A percentile compares a stretch with the other conserved stretches of the same genome.
phyloP scores from a whole-genome alignment of 2,797 vertebrate genomes.

The Lithobates sylvaticus region DNA sequence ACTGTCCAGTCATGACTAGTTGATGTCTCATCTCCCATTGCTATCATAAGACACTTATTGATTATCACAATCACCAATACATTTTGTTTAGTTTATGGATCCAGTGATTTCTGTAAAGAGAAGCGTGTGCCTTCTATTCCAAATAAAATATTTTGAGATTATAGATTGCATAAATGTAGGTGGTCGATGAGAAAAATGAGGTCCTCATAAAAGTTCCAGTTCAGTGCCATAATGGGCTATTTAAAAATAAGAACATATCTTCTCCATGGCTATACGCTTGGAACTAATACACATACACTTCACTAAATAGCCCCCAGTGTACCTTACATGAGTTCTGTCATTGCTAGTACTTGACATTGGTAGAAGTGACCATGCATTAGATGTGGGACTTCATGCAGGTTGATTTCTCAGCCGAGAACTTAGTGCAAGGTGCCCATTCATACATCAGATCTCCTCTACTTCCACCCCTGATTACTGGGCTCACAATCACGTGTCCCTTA shows the following conservation, averaged over 20 bases:
- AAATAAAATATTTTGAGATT: too few species aligned
- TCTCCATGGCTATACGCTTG: neutral
- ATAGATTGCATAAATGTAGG: too few species aligned
- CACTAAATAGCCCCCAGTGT: neutral
- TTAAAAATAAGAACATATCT: neutral
- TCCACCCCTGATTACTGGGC: neutral
- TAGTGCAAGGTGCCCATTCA: slow-evolving; percentile 13
- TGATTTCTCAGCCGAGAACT: neutral
- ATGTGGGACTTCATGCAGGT: neutral
- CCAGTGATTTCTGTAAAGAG: too few species aligned
- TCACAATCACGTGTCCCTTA: slow-evolving; percentile 90
- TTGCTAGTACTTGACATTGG: slow-evolving; percentile 12
- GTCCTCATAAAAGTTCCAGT: too few species aligned
- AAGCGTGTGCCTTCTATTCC: too few species aligned
- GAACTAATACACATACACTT: neutral
- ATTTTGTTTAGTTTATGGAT: too few species aligned
- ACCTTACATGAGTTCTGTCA: neutral
- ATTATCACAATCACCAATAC: too few species aligned
- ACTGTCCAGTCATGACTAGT: too few species aligned
- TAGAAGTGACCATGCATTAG: neutral
- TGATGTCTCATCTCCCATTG: too few species aligned
- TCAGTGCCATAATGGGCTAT: neutral
- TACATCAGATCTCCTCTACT: neutral
- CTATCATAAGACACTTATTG: too few species aligned
- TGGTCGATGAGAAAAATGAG: too few species aligned